These are phyloP conservation scores for Calidris pygmaea DNA, from an alignment of 2,113 vertebrate genomes.

Conservation along the genomic window DNA sequence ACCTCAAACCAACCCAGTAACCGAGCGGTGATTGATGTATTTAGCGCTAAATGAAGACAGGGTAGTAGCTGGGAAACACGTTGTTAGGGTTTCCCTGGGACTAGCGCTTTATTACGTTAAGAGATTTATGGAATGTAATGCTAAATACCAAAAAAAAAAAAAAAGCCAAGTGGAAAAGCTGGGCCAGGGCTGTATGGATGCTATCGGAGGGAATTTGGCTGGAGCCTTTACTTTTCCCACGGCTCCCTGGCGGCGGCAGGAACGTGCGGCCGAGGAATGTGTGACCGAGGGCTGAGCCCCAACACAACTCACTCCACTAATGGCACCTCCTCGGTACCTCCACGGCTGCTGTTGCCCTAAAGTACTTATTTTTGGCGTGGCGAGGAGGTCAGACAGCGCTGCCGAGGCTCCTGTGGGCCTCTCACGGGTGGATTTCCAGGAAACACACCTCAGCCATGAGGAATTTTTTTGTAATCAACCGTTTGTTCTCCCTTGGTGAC, in stretches of 20 bases:
- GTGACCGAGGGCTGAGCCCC: neutral
- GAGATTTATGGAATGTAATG: neutral
- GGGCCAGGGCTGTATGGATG: neutral
- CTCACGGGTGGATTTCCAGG: neutral
- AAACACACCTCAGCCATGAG: neutral
- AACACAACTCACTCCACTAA: accelerated
- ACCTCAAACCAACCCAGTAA: neutral
- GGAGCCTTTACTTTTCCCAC: neutral
- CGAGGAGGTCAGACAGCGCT: neutral
- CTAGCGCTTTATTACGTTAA: neutral
- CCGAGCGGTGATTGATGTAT: neutral
- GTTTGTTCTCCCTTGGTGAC: neutral
- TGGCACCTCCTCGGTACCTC: neutral
- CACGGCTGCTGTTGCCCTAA: neutral
- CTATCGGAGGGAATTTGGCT: neutral
- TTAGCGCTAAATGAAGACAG: neutral
- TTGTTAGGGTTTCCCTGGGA: neutral
- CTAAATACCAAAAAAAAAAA: neutral
- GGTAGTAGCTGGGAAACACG: neutral
- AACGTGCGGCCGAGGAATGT: accelerated
- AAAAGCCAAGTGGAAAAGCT: neutral
- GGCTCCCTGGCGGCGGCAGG: neutral
- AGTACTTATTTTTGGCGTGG: neutral
- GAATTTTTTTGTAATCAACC: neutral
- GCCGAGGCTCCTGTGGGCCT: neutral